Base-by-base conservation (phyloP, 2,888 invertebrate genomes). In the Vesta saturnalis region DNA sequence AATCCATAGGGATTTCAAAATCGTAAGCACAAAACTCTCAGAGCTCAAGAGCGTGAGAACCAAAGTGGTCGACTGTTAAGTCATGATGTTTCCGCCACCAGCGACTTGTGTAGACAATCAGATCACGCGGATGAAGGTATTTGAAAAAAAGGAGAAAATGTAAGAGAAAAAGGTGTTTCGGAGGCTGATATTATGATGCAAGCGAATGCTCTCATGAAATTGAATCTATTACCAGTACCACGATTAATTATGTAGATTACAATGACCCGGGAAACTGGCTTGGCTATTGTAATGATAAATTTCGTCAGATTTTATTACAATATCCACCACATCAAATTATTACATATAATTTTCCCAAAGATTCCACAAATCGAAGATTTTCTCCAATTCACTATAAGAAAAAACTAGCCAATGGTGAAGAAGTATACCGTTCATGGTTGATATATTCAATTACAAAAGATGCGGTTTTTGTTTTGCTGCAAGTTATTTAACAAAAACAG, bases 401-500 rank as follows among this genome's bases (percentile, higher is more conserved):
- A 15, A 22, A 8, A n/a, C 23, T 56, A 22, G 2, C 56, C 5
- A 56, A 56, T 14, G 23, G 56, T 12, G 56, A 56, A 56, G 56
- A 56, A 56, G 21, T 15, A 8, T 15, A 8, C 22, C 22, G 56
- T 22, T 15, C 56, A 56, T 56, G 56, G 56, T 56, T 56, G 30
- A 22, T 56, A 22, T 56, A 56, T 56, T 56, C 56, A 23, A 56
- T 30, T 14, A 46, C 5, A 22, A 5, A 3, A 56, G 56, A 56
- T 14, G 15, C 2, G 21, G n/a, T 22, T 22, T n/a, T n/a, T n/a
- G n/a, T n/a, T n/a, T n/a, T 56, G 56, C 23, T 56, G 56, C 15
- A 56, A 56, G 15, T 56, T 56, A 30, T 56, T 56, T 30, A 23
- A 23, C 23, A 56, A 30, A 56, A 56, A 56, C n/a, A n/a, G n/a